These are phyloP conservation scores for Numida meleagris DNA, from an alignment of 2,113 vertebrate species.

Conservation along the genomic window DNA sequence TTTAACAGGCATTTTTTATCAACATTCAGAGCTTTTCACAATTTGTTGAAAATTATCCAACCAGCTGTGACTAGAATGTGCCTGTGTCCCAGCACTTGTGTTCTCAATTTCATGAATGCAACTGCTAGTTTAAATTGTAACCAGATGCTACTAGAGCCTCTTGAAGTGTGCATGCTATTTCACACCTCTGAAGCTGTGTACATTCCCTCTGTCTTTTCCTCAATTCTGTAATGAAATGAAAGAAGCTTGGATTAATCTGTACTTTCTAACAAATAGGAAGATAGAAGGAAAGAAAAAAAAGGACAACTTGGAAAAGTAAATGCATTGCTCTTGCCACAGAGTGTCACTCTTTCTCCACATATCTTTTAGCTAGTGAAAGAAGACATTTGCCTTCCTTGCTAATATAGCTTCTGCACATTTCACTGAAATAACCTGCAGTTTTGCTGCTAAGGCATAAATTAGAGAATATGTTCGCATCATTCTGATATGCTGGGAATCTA, in stretches of 20 bases:
- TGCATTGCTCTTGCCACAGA: constrained; percentile 58
- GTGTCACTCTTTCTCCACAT: constrained; percentile 65
- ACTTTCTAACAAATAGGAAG: not conserved
- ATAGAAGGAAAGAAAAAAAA: not conserved
- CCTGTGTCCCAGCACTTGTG: constrained; percentile 1
- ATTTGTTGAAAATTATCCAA: constrained; percentile 40
- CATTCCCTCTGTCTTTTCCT: constrained; percentile 17
- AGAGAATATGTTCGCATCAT: not conserved
- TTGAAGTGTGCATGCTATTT: constrained; percentile 35
- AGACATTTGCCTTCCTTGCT: not conserved
- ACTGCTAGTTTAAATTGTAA: constrained; percentile 48
- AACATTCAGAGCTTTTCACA: not conserved
- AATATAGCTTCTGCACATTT: not conserved
- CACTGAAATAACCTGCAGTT: not conserved
- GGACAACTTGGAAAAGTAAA: not conserved
- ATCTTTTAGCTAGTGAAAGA: not conserved
- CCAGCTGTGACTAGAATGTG: not conserved
- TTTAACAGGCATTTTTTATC: not conserved
- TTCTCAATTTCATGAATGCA: constrained; percentile 51
- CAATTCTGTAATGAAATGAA: not conserved
- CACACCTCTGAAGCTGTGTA: constrained; percentile 25
- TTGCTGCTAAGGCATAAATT: not conserved
- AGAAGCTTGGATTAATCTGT: not conserved
- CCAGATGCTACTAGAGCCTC: constrained; percentile 27
- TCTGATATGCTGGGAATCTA: not conserved